Percentiles rank a stretch among this genome's conserved stretches.
Conservation (phyloP, 2,113 vertebrate genomes). For the Lucifuga dentata region DNA sequence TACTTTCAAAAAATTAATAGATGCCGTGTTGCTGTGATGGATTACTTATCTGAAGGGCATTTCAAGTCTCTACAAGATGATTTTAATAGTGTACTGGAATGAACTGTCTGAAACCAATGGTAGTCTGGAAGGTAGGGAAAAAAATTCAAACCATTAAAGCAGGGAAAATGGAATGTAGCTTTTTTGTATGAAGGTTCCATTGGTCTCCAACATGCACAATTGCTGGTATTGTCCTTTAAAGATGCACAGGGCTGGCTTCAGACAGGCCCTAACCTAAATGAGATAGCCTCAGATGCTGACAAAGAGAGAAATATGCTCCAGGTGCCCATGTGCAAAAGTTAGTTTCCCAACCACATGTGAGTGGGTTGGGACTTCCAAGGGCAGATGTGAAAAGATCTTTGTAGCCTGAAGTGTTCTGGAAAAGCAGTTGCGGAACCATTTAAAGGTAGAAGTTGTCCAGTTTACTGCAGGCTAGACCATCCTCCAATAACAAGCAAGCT, state of each 20-base stretch:
- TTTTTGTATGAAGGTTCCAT: no score
- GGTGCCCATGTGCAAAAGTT: slow-evolving; percentile 22
- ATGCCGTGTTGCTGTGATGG: no score
- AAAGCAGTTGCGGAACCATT: neutral
- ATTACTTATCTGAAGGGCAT: no score
- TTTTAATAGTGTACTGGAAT: no score
- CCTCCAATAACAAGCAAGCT: neutral
- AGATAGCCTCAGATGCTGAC: slow-evolving; percentile 24
- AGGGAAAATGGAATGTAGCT: no score
- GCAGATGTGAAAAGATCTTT: slow-evolving; percentile 12
- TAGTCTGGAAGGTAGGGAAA: no score
- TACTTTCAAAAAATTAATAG: no score
- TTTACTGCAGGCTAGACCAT: neutral
- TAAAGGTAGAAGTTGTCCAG: neutral
- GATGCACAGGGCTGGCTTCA: slow-evolving; percentile 14
- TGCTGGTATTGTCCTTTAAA: slow-evolving; percentile 6
- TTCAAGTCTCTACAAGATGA: no score
- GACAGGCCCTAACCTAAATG: neutral
- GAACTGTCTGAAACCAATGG: no score
- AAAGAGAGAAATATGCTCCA: slow-evolving; percentile 25
- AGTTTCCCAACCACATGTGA: slow-evolving; percentile 31
- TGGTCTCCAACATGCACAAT: no score
- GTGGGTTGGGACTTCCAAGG: slow-evolving; percentile 8
- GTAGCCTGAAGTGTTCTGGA: neutral
- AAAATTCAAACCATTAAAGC: no score